Conservation (phyloP, 2,797 vertebrate genomes). For the Lagocephalus sceleratus region DNA sequence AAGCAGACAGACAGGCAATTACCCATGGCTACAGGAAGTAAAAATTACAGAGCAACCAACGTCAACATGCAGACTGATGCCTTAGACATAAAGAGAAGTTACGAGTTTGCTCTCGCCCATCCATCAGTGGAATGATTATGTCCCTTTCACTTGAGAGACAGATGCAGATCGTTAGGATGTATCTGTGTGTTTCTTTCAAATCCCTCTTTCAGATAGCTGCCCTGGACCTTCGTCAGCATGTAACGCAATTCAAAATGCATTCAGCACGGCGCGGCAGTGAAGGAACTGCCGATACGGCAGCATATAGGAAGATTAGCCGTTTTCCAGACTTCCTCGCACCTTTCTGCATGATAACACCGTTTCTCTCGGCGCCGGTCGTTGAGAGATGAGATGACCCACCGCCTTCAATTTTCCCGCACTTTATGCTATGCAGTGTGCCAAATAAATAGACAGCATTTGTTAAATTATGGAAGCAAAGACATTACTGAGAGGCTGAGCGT, state of each 20-base stretch:
- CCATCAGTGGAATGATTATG: conserved; percentile 65
- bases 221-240: conserved; percentile 29
- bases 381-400: conserved; percentile 38
- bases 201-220: conserved; percentile 27
- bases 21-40: conserved; percentile 37
- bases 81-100: conserved; percentile 35
- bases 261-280: conserved; percentile 30
- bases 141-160: conserved; percentile 34
- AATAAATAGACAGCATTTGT: conserved; percentile 26
- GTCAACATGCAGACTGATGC: conserved; percentile 31
- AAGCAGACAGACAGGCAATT: conserved; percentile 55
- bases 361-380: conserved; percentile 27
- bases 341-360: conserved; percentile 10
- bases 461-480: conserved; percentile 32
- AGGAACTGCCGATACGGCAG: conserved; percentile 9
- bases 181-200: conserved; percentile 1
- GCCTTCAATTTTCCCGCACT: too few relatives aligned
- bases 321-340: conserved; percentile 12
- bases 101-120: conserved; percentile 59
- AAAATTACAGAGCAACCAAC: conserved; percentile 54
- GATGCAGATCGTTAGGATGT: conserved; percentile 43
- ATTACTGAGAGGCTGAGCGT: conserved; percentile 26
- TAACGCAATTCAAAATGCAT: conserved; percentile 40
- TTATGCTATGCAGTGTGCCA: too few relatives aligned
- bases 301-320: conserved; percentile 33